Percentiles rank a stretch among this genome's conserved stretches.
phyloP scores from a whole-genome alignment of 2,888 invertebrate species.

The Barypeithes pellucidus region DNA sequence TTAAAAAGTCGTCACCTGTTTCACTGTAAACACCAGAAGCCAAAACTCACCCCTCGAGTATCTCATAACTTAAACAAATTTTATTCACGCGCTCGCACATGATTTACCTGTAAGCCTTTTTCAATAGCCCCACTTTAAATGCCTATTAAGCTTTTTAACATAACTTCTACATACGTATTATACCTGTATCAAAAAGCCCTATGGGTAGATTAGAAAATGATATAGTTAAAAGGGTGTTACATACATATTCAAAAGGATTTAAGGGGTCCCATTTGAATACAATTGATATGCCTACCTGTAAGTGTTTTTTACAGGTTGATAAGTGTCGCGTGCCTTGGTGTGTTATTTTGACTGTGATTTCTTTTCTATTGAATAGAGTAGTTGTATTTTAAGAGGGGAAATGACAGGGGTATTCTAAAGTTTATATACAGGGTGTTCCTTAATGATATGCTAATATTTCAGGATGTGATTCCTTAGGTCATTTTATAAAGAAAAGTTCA shows the following conservation, averaged over 20 bases:
- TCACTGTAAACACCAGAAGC: slow-evolving; percentile 17
- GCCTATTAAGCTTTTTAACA: slow-evolving; percentile 29
- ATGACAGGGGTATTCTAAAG: too few relatives aligned
- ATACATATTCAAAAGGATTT: slow-evolving; percentile 49
- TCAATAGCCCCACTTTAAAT: slow-evolving; percentile 33
- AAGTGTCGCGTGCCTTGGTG: slow-evolving; percentile 22
- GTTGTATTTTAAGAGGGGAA: neutral
- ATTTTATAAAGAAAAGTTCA: too few relatives aligned
- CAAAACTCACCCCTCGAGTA: slow-evolving; percentile 17
- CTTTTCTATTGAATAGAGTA: neutral
- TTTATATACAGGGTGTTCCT: too few relatives aligned
- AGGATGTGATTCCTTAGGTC: too few relatives aligned
- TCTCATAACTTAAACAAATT: slow-evolving; percentile 9
- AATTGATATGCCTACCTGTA: slow-evolving; percentile 35
- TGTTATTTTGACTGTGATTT: slow-evolving; percentile 1
- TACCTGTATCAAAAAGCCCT: slow-evolving; percentile 16
- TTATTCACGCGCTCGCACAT: slow-evolving; percentile 31
- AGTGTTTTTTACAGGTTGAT: slow-evolving; percentile 31
- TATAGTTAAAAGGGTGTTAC: slow-evolving; percentile 29
- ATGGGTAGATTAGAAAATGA: slow-evolving; percentile 29
- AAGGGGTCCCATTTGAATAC: slow-evolving; percentile 49
- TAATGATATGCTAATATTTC: too few relatives aligned
- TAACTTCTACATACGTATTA: slow-evolving; percentile 21
- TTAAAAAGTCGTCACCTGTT: slow-evolving; percentile 17
- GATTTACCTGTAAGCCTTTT: slow-evolving; percentile 39